Percentiles rank a stretch among this genome's conserved stretches.
These are phyloP conservation scores for Labeo calbasu DNA, from an alignment of 2,797 vertebrate genomes.

Conservation along the genomic window DNA sequence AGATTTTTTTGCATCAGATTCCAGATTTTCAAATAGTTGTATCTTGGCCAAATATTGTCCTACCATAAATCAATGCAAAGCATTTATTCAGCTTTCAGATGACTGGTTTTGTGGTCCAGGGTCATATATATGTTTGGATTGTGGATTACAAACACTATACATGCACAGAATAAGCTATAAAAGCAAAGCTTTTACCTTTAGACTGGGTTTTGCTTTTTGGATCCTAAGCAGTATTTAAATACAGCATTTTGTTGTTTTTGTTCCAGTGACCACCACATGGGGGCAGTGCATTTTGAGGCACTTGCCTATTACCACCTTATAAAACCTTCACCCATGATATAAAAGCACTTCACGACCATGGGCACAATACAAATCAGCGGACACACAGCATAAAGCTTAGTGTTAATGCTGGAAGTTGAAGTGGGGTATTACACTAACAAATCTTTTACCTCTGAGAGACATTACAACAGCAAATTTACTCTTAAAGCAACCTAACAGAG, in stretches of 20 bases:
- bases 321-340: not conserved
- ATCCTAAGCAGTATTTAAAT: not conserved
- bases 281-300: slow-evolving; percentile 12
- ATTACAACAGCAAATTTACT: not conserved
- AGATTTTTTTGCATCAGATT: too few relatives aligned
- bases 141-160: not conserved
- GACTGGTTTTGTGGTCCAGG: too few relatives aligned
- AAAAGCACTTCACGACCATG: not conserved
- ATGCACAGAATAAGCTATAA: not conserved
- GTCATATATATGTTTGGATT: not conserved
- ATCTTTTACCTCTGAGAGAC: not conserved
- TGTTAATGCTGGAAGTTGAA: not conserved
- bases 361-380: not conserved
- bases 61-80: too few relatives aligned
- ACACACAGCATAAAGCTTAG: not conserved
- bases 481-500: not conserved
- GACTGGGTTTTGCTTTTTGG: not conserved
- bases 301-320: not conserved
- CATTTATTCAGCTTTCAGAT: too few relatives aligned
- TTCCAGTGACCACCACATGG: slow-evolving; percentile 25
- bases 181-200: not conserved
- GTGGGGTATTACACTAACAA: not conserved
- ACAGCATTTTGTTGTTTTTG: not conserved
- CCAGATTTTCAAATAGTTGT: too few relatives aligned
- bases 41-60: too few relatives aligned